Conservation (phyloP, 2,113 vertebrate genomes). For the Parus major region DNA sequence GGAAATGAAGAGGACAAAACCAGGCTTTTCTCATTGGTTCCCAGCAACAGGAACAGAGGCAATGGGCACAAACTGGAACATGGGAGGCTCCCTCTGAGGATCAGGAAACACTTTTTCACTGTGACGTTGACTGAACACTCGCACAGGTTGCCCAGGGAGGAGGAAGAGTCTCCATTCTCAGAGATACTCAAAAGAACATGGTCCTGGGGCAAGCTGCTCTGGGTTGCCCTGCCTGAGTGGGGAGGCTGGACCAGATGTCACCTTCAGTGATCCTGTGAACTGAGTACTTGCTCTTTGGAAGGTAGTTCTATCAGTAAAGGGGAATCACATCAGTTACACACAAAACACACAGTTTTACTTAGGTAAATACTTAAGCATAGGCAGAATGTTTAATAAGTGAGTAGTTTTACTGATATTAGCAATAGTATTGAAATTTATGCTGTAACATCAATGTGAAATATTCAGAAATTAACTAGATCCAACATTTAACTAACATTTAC, state of each 20-base stretch:
- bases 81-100: neutral
- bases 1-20: neutral
- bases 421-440: neutral
- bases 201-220: neutral
- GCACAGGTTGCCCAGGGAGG: neutral
- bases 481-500: neutral
- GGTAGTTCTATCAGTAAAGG: neutral
- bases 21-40: neutral
- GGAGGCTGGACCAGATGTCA: neutral
- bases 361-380: neutral
- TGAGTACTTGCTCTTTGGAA: neutral
- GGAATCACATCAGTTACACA: neutral
- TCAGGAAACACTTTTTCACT: neutral
- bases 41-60: neutral
- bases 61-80: neutral
- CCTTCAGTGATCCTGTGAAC: neutral
- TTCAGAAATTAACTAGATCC: neutral
- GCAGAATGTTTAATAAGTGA: neutral
- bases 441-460: neutral
- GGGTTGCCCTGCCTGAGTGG: neutral
- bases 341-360: neutral
- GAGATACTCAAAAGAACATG: neutral
- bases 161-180: neutral
- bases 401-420: neutral
- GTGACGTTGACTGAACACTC: neutral